Percentiles rank a stretch among this genome's conserved stretches.
Conservation (phyloP, 2,888 invertebrate genomes). For the Xanthorhoe designata region DNA sequence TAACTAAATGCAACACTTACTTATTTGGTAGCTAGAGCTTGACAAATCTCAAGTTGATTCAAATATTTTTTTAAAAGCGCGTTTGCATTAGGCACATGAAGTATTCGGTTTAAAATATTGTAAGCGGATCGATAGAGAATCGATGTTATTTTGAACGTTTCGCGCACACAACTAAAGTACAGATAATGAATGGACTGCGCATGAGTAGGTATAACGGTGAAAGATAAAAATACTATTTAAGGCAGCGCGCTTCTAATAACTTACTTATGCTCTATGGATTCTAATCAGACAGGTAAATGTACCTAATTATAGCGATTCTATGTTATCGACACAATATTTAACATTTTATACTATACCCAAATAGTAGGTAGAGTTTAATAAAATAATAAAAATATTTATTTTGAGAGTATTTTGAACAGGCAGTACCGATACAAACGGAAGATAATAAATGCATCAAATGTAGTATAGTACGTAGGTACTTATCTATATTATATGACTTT, state of each 20-base stretch:
- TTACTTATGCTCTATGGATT: slow-evolving; percentile 13
- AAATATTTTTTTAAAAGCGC: not conserved
- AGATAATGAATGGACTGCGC: slow-evolving; percentile 46
- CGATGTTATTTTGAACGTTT: slow-evolving; percentile 35
- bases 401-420: too few relatives aligned
- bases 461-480: too few relatives aligned
- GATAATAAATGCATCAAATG: too few relatives aligned
- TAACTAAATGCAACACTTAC: not conserved
- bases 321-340: not conserved
- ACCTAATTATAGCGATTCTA: not conserved
- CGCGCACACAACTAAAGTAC: slow-evolving; percentile 30
- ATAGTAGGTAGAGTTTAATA: too few relatives aligned
- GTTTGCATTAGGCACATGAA: not conserved
- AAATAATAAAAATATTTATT: too few relatives aligned
- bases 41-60: not conserved
- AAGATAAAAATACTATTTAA: slow-evolving; percentile 70
- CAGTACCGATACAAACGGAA: too few relatives aligned
- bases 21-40: not conserved
- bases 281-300: not conserved
- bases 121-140: slow-evolving; percentile 28
- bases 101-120: not conserved
- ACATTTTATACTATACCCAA: too few relatives aligned
- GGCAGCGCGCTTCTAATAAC: slow-evolving; percentile 40
- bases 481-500: too few relatives aligned
- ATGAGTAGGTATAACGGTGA: slow-evolving; percentile 60